Evolutionary conservation across 2,797 vertebrate species (phyloP), one percentile per base, ranked within the genome.

Genomic region (Oreonectes daqikongensis): DNA sequence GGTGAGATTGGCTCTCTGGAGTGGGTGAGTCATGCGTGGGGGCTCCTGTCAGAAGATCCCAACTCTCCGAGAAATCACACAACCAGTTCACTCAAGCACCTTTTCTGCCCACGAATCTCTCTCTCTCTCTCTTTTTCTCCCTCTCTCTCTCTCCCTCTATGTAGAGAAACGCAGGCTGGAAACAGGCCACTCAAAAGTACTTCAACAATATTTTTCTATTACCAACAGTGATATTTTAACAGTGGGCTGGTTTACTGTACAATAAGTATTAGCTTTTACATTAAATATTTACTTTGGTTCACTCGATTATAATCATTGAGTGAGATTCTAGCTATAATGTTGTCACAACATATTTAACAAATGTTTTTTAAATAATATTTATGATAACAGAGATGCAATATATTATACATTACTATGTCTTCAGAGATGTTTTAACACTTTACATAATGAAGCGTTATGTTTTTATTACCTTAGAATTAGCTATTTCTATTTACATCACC

Each of bases 1-100:
- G 70, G 65, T 72, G 61, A 75, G 71, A 78, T 75, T 78, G 75
- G 71, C 66, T 78, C 46, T 66, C 46, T 42, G 14, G 28, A 60
- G 78, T 72, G 71, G 50, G 71, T 69, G 78, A 55, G 52, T 55
- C 75, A 77, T n/a, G 42, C 18, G 15, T 67, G 38, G 50, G 55
- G 61, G 8, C 26, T 17, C 7, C 63, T 74, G 70, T 60, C 38
- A 55, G 28, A 72, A 61, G 70, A 57, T 38, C 61, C 17, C 53
- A 40, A 46, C 61, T 44, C 52, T 66, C 44, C 0, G 63, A 72
- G 68, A 67, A 55, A 72, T 77, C 73, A 72, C 74, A 77, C 63
- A 57, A 50, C 14, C 35, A 52, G 44, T 53, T 55, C 74, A 81
- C 22, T 72, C 74, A 72, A 73, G 74, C 53, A 71, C 67, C 30